These are phyloP conservation scores for Cyprinella venusta DNA, from an alignment of 2,797 vertebrate species.

Conservation along the genomic window DNA sequence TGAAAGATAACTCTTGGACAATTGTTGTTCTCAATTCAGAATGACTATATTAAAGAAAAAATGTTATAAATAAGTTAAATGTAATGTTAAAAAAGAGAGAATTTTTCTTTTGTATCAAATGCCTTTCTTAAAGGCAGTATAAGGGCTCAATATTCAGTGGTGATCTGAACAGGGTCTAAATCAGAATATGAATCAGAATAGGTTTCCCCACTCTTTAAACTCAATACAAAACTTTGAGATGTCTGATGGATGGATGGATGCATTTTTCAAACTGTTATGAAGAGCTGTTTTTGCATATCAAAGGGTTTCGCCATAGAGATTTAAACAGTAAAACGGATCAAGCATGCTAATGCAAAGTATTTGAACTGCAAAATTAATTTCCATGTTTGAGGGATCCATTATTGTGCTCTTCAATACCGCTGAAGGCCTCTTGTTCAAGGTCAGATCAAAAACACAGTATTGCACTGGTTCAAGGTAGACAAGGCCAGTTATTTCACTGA, in stretches of 20 bases:
- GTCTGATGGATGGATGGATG: conserved; percentile 6
- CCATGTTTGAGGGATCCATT: conserved; percentile 20
- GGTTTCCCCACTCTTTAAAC: neutral
- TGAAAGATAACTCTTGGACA: neutral
- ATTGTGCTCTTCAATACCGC: neutral
- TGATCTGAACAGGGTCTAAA: neutral
- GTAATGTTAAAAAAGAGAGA: neutral
- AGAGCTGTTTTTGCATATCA: conserved; percentile 32
- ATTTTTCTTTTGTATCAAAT: neutral
- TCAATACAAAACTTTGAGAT: conserved; percentile 9
- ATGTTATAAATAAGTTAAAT: neutral
- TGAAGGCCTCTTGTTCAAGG: conserved; percentile 42
- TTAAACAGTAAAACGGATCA: neutral
- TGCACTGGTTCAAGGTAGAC: conserved; percentile 31
- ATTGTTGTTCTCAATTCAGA: neutral
- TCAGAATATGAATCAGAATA: neutral
- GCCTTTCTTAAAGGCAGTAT: neutral
- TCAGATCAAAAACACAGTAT: conserved; percentile 25
- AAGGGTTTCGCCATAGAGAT: conserved; percentile 15
- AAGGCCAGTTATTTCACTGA: conserved; percentile 36
- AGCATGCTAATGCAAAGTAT: conserved; percentile 26
- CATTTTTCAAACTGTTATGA: conserved; percentile 3
- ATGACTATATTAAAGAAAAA: neutral
- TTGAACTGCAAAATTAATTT: conserved; percentile 29
- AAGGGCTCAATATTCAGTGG: neutral